Conservation (phyloP, 2,113 vertebrate species). For the Sinocyclocheilus maitianheensis region DNA sequence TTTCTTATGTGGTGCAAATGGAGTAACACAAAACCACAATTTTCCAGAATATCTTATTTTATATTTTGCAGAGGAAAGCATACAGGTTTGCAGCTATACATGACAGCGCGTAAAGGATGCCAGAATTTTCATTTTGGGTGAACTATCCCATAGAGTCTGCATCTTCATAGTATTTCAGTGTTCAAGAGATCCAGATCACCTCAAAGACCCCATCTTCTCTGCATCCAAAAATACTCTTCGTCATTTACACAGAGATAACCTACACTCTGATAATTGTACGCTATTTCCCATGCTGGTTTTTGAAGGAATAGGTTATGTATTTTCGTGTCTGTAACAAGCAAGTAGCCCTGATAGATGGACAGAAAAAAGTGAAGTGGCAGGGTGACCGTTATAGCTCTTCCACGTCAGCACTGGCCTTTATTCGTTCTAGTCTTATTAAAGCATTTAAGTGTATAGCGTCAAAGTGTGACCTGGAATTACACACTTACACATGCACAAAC, state of each 20-base stretch:
- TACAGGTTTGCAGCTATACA: neutral
- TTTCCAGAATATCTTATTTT: too few relatives aligned
- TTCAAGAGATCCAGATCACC: neutral
- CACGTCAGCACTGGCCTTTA: slow-evolving; percentile 77
- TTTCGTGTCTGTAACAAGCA: neutral
- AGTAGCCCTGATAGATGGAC: slow-evolving; percentile 73
- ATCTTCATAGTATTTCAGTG: neutral
- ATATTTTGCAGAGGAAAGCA: too few relatives aligned
- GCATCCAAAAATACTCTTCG: neutral
- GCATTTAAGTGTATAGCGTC: slow-evolving; percentile 78
- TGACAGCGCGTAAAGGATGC: neutral
- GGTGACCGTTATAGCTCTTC: slow-evolving; percentile 75
- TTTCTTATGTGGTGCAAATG: too few relatives aligned
- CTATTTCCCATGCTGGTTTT: neutral
- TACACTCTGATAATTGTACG: neutral
- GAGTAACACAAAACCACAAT: too few relatives aligned
- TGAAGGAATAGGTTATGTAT: slow-evolving; percentile 6
- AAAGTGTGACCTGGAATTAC: slow-evolving; percentile 72
- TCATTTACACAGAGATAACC: slow-evolving; percentile 3
- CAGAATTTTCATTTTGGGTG: neutral
- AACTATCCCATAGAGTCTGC: neutral
- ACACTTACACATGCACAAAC: slow-evolving; percentile 11
- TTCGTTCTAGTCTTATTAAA: slow-evolving; percentile 80
- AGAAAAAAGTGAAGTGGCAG: slow-evolving; percentile 75
- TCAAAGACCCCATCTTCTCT: neutral